These are phyloP conservation scores for Amniataba percoides DNA, from an alignment of 2,797 vertebrate species.

Conservation along the genomic window DNA sequence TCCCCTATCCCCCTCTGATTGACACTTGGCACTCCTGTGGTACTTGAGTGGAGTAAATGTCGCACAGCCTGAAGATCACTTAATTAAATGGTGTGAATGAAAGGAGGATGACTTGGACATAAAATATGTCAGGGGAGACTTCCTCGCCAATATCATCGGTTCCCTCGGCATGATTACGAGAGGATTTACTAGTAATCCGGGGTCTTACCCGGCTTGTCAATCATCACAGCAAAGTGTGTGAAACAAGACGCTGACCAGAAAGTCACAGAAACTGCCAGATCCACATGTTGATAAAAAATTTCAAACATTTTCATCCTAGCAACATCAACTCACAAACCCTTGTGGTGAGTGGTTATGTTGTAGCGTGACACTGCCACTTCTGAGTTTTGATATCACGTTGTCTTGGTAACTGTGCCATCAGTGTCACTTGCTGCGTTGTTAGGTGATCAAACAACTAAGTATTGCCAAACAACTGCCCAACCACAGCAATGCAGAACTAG, in stretches of 20 bases:
- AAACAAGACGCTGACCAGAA: slow-evolving; percentile 22
- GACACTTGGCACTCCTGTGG: neutral
- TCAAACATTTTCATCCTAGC: neutral
- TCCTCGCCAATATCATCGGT: slow-evolving; percentile 43
- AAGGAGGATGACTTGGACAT: slow-evolving; percentile 49
- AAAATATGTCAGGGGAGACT: slow-evolving; percentile 45
- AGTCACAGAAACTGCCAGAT: slow-evolving; percentile 12
- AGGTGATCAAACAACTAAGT: neutral
- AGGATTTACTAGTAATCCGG: slow-evolving; percentile 75
- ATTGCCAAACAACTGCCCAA: slow-evolving; percentile 57
- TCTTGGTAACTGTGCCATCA: slow-evolving; percentile 39
- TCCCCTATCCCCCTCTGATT: neutral
- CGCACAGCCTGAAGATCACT: slow-evolving; percentile 37
- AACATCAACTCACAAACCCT: neutral
- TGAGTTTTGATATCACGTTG: slow-evolving; percentile 24
- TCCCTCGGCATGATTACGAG: slow-evolving; percentile 54
- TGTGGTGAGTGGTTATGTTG: neutral
- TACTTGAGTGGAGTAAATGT: slow-evolving; percentile 25
- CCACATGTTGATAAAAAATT: slow-evolving; percentile 45
- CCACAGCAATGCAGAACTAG: slow-evolving; percentile 57
- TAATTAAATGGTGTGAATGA: slow-evolving; percentile 69
- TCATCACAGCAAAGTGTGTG: slow-evolving; percentile 50
- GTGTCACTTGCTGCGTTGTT: slow-evolving; percentile 41
- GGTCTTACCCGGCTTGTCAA: slow-evolving; percentile 62
- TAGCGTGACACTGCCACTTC: slow-evolving; percentile 2